These are phyloP conservation scores for Mus spretus DNA, from an alignment of 2,797 vertebrate species.

Conservation along the genomic window DNA sequence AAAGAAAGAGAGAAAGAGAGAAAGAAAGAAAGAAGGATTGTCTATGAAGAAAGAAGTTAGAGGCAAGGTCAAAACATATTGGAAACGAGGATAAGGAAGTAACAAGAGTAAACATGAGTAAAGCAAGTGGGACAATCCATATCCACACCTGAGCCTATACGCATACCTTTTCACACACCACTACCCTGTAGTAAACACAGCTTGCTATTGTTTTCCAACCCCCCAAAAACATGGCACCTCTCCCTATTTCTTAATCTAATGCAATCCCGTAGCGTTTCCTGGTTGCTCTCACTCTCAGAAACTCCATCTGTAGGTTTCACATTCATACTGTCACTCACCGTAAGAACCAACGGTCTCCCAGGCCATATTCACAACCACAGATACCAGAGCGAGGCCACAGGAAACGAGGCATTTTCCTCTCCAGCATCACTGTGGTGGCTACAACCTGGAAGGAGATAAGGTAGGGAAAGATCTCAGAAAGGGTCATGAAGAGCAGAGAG, in stretches of 20 bases:
- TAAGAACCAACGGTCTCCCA: slow-evolving; percentile 92
- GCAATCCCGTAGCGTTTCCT: background rate
- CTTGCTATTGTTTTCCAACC: background rate
- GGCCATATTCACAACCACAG: slow-evolving; percentile 92
- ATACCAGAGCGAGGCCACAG: slow-evolving; percentile 96
- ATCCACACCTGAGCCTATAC: background rate
- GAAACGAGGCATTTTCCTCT: slow-evolving; percentile 93
- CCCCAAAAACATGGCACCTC: rapidly evolving
- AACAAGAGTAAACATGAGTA: background rate
- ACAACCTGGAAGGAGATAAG: slow-evolving; percentile 91
- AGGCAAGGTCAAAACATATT: background rate
- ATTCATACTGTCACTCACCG: slow-evolving; percentile 81
- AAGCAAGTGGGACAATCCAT: background rate
- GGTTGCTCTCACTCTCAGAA: background rate
- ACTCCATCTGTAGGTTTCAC: background rate
- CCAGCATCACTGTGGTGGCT: slow-evolving; percentile 96
- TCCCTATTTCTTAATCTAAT: background rate
- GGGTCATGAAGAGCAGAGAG: background rate
- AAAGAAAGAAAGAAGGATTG: background rate
- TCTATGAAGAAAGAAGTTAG: background rate
- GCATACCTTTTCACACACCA: background rate
- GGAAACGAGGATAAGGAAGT: background rate
- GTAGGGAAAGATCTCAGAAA: background rate
- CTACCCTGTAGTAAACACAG: background rate
- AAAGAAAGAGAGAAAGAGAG: too few relatives aligned